Evolutionary conservation across 1,140 invertebrate species (phyloP), one percentile per base, ranked within the genome.

Genomic region (Drosophila willistoni): DNA sequence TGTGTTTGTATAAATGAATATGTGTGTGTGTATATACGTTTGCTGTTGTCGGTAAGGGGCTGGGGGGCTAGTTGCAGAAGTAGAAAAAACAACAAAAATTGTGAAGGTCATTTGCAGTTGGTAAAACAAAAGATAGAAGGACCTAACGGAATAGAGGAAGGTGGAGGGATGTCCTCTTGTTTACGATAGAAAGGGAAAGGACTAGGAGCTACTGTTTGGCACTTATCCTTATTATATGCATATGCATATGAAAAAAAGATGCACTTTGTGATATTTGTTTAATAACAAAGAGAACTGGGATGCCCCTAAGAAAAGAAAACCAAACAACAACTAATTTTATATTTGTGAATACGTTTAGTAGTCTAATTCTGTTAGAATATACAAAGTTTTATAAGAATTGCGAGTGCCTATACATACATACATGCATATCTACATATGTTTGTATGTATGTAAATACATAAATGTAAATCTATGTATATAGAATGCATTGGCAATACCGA

Each of bases 1-100:
- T 59, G 55, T 57, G 12, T 57, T 14, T 73, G 68, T 71, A 22
- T 73, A 47, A 42, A 42, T 42, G 5, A 13, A 41, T 41, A n/a
- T 42, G 41, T 42, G n/a, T 42, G n/a, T 6, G 29, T 29, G 29
- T 29, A 42, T 39, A 44, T 44, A 44, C n/a, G n/a, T 44, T 5
- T 5, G 17, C 14, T 61, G 64, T 64, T 64, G 41, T 63, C 13
- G 57, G 25, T 1, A 12, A 17, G 9, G n/a, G 33, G 2, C 56
- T 19, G 34, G 34, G 34, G n/a, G 34, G 33, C 33, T 36, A 59
- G 56, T 36, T 59, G 56, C 34, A 59, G n/a, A 36, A 59, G 56
- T 12, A 25, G 33, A 36, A 33, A 36, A 19, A 14, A 36, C n/a
- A 36, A 59, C 34, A 59, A 59, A 17, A 59, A 36, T 29, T 59